A percentile compares a stretch with the other conserved stretches of the same genome.
Conservation (phyloP, 23 tunicate species). For the Styela clava region DNA sequence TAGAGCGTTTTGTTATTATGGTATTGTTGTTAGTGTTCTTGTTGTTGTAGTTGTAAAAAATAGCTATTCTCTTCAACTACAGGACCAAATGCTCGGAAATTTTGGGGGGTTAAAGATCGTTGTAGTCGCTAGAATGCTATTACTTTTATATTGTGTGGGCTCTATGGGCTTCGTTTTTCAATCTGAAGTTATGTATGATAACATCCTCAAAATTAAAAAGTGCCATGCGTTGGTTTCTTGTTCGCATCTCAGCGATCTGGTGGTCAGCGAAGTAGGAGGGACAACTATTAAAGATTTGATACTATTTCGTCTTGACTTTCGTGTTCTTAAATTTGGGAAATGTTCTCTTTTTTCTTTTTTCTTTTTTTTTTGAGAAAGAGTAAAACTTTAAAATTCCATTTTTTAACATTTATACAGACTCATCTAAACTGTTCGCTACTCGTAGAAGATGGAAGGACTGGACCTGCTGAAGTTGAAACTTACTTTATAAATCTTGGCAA, state of each 20-base stretch:
- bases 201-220: too few species aligned
- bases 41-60: not conserved
- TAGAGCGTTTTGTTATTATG: too few species aligned
- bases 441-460: not conserved
- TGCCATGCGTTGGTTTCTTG: not conserved
- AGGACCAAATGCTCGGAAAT: too few species aligned
- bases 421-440: not conserved
- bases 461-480: not conserved
- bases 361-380: too few species aligned
- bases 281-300: not conserved
- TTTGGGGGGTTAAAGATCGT: too few species aligned
- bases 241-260: not conserved
- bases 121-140: too few species aligned
- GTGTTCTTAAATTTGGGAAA: not conserved
- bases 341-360: not conserved
- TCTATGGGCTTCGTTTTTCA: too few species aligned
- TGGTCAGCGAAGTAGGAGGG: too few species aligned
- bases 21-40: not conserved
- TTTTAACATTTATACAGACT: too few species aligned
- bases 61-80: not conserved
- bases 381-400: too few species aligned
- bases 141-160: too few species aligned
- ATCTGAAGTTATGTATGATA: too few species aligned
- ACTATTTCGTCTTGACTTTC: not conserved
- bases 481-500: not conserved